These are phyloP conservation scores for Papilio gigon DNA, from an alignment of 2,888 invertebrate species.

Conservation along the genomic window DNA sequence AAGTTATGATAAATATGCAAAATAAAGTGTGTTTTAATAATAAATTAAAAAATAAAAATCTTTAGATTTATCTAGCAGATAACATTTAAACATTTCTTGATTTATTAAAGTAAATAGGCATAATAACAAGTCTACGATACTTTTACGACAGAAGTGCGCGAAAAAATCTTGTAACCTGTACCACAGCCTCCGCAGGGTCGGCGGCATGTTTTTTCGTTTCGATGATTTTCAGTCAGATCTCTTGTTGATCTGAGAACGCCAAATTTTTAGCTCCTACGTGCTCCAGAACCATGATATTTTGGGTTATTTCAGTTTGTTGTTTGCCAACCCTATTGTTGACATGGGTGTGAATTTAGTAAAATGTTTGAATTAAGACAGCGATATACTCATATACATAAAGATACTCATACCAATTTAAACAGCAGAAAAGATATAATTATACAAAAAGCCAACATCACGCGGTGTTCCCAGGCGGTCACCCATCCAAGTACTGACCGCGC, in stretches of 20 bases:
- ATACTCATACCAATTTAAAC: too few relatives aligned
- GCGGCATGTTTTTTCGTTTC: constrained; percentile 73
- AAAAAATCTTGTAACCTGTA: constrained; percentile 38
- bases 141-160: too few relatives aligned
- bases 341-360: constrained; percentile 45
- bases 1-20: too few relatives aligned
- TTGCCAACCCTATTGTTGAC: constrained; percentile 54
- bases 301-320: constrained; percentile 58
- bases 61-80: too few relatives aligned
- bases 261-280: constrained; percentile 76
- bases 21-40: too few relatives aligned
- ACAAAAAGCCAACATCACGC: constrained; percentile 52
- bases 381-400: too few relatives aligned
- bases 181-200: constrained; percentile 50
- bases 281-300: constrained; percentile 65
- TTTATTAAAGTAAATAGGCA: too few relatives aligned
- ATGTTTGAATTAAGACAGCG: too few relatives aligned
- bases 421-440: too few relatives aligned
- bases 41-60: neutral
- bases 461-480: constrained; percentile 57
- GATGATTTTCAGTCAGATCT: constrained; percentile 76
- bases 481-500: constrained; percentile 46
- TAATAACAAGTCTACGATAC: too few relatives aligned
- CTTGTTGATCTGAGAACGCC: constrained; percentile 77
- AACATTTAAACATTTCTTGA: too few relatives aligned